phyloP scores from a whole-genome alignment of 2,113 vertebrate species.

The Gasterosteus nipponicus region DNA sequence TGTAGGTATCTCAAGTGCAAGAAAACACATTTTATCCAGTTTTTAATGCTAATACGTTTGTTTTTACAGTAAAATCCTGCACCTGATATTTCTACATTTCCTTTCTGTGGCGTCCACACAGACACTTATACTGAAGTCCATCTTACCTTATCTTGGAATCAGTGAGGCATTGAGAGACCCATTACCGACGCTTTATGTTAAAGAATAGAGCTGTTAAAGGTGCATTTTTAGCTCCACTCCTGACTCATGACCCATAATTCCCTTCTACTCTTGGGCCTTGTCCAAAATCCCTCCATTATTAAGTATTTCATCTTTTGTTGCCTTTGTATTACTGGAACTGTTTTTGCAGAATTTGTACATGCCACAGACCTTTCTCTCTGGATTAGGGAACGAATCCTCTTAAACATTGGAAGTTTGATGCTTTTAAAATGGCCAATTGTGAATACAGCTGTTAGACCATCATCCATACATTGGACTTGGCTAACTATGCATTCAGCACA shows the following conservation, averaged over 20 bases:
- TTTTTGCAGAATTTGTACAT: neutral
- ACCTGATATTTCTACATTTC: neutral
- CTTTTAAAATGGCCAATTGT: neutral
- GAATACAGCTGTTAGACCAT: neutral
- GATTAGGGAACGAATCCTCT: neutral
- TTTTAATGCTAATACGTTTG: neutral
- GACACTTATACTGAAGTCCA: neutral
- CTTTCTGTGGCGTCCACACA: neutral
- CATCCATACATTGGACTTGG: neutral
- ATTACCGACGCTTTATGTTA: neutral
- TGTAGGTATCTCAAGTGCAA: neutral
- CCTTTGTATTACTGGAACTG: neutral
- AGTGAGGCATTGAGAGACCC: neutral
- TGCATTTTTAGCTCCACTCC: neutral
- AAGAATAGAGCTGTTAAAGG: neutral
- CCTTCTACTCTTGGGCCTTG: conserved; percentile 1
- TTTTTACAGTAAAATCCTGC: neutral
- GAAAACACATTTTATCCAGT: conserved; percentile 1
- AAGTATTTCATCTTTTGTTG: neutral
- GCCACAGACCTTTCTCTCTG: neutral
- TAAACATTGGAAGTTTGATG: neutral
- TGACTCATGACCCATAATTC: conserved; percentile 13
- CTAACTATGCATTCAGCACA: neutral
- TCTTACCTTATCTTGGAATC: neutral
- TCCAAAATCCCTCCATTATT: conserved; percentile 12